These are phyloP conservation scores for Tipula unca DNA, from an alignment of 2,888 invertebrate species.

Conservation along the genomic window DNA sequence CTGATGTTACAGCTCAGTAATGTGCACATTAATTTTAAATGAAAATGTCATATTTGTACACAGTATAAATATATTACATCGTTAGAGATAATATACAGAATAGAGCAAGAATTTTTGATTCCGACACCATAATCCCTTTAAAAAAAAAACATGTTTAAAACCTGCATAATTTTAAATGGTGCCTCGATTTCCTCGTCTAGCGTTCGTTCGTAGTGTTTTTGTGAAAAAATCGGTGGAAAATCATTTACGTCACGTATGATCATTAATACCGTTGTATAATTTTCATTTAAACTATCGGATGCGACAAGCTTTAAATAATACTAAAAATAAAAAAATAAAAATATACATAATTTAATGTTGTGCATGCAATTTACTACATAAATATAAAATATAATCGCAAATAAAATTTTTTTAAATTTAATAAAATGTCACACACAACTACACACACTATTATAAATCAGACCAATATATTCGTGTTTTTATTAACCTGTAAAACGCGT, in stretches of 20 bases:
- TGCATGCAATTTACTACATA: not conserved
- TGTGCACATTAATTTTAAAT: not conserved
- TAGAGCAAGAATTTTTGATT: not conserved
- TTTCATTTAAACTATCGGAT: conserved; percentile 84
- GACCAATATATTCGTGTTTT: not conserved
- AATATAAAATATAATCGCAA: conserved; percentile 20
- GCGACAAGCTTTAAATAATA: conserved; percentile 84
- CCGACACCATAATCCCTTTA: not conserved
- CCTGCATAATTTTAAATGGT: conserved; percentile 69
- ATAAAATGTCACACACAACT: conserved; percentile 9
- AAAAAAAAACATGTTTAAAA: conserved; percentile 34
- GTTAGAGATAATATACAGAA: not conserved
- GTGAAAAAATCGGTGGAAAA: conserved; percentile 72
- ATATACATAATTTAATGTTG: conserved; percentile 25
- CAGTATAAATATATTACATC: not conserved
- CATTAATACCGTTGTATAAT: conserved; percentile 73
- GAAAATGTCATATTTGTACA: not conserved
- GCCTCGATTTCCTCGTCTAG: conserved; percentile 67
- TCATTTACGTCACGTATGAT: conserved; percentile 83
- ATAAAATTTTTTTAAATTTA: not conserved
- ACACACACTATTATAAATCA: too few species aligned
- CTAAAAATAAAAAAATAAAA: conserved; percentile 46
- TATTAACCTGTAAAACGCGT: conserved; percentile 73
- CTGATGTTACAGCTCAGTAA: not conserved
- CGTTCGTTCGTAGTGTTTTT: conserved; percentile 60